Conservation (phyloP, 2,888 invertebrate species). For the Agriopis leucophaearia region DNA sequence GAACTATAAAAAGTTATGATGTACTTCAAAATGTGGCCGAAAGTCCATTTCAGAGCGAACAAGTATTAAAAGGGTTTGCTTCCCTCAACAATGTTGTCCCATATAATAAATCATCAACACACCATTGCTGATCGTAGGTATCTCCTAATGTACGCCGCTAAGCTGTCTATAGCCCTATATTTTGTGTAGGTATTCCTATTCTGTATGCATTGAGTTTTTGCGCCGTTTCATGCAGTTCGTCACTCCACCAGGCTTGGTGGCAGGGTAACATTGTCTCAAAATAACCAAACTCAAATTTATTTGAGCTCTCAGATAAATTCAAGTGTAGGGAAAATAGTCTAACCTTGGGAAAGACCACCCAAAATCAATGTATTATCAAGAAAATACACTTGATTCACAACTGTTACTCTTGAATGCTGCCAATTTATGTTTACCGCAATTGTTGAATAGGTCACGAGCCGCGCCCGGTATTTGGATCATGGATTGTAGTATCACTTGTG, state of each 20-base stretch:
- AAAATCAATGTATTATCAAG: neutral
- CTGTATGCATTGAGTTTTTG: too few species aligned
- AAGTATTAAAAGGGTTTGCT: too few species aligned
- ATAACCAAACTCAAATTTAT: neutral
- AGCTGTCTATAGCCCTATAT: too few species aligned
- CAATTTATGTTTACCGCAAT: constrained; percentile 27
- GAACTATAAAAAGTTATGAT: too few species aligned
- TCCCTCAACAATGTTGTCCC: too few species aligned
- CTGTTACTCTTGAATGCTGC: constrained; percentile 13
- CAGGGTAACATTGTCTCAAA: neutral
- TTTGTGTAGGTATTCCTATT: too few species aligned
- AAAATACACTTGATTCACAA: constrained; percentile 4
- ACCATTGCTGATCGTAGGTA: too few species aligned
- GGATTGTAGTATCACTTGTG: constrained; percentile 7
- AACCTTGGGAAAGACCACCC: constrained; percentile 8
- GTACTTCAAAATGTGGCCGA: too few species aligned
- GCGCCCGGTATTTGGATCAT: constrained; percentile 23
- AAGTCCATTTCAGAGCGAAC: too few species aligned
- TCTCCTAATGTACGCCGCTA: too few species aligned
- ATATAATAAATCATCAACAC: too few species aligned
- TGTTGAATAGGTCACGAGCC: constrained; percentile 33
- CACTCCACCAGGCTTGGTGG: neutral
- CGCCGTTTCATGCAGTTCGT: neutral
- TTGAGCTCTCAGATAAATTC: neutral
- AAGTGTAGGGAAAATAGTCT: neutral